Evolutionary conservation across 2,113 vertebrate species (phyloP).

Genomic region (Kryptolebias marmoratus): DNA sequence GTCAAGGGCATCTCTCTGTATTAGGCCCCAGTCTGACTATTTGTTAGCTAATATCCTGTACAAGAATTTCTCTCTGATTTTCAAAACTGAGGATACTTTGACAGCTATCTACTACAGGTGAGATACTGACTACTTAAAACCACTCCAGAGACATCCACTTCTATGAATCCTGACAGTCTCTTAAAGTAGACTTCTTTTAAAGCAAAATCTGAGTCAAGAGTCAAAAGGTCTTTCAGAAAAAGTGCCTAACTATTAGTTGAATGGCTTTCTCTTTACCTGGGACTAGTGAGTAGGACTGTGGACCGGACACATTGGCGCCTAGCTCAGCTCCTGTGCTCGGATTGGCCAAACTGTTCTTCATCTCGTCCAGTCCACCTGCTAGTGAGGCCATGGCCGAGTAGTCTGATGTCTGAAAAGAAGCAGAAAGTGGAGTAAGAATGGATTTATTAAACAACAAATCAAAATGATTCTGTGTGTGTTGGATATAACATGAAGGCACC

Average conservation of each 20-base stretch:
- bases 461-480: conserved; percentile 21
- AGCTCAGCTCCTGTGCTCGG: conserved; percentile 89
- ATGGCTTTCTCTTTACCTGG: conserved; percentile 84
- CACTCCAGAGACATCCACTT: too few relatives aligned
- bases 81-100: too few relatives aligned
- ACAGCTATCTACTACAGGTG: too few relatives aligned
- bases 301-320: conserved; percentile 88
- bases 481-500: conserved; percentile 8
- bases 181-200: too few relatives aligned
- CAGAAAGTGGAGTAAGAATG: conserved; percentile 52
- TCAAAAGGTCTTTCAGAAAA: background rate
- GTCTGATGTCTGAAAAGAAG: conserved; percentile 87
- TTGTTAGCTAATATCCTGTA: too few relatives aligned
- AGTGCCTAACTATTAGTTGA: background rate
- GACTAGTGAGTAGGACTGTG: conserved; percentile 94
- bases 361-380: conserved; percentile 95
- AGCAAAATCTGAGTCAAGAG: too few relatives aligned
- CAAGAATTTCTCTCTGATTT: too few relatives aligned
- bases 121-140: too few relatives aligned
- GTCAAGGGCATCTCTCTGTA: too few relatives aligned
- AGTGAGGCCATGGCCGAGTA: conserved; percentile 96
- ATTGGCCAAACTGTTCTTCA: conserved; percentile 95
- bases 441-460: conserved; percentile 18
- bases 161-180: too few relatives aligned
- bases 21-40: too few relatives aligned